phyloP scores from a whole-genome alignment of 2,888 invertebrate genomes.

The Xylophagus ater region DNA sequence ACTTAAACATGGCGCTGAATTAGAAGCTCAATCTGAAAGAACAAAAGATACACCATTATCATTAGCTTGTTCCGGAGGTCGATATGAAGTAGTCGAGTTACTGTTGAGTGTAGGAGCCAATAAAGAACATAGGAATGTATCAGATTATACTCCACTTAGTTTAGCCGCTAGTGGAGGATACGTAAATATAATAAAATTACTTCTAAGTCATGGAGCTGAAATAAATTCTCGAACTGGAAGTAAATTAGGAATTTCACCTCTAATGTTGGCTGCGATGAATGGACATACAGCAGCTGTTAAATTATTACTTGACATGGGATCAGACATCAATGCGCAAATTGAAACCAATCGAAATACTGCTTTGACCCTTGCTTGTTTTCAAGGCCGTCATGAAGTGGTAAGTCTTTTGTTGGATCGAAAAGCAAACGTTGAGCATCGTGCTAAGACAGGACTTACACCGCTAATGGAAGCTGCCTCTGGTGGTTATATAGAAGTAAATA shows the following conservation, averaged over 20 bases:
- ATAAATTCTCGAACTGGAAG: conserved; percentile 96
- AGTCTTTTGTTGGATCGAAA: conserved; percentile 89
- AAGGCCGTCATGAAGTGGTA: conserved; percentile 97
- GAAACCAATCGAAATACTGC: conserved; percentile 99
- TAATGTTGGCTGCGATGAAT: conserved; percentile 99
- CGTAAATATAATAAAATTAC: conserved; percentile 91
- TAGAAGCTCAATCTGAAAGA: conserved; percentile 97
- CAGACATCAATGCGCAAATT: conserved; percentile 98
- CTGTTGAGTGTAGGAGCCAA: conserved; percentile 82
- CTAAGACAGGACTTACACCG: conserved; percentile 97
- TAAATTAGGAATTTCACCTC: conserved; percentile 94
- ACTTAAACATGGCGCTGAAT: conserved; percentile 87
- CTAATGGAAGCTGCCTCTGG: conserved; percentile 99
- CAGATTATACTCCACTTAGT: conserved; percentile 98
- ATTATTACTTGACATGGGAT: conserved; percentile 90
- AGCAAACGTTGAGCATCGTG: conserved; percentile 97
- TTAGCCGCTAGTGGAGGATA: conserved; percentile 97
- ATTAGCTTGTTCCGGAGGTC: conserved; percentile 92
- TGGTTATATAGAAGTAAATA: conserved; percentile 78
- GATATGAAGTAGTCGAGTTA: conserved; percentile 91
- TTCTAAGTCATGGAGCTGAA: conserved; percentile 90
- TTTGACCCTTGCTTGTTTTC: conserved; percentile 95
- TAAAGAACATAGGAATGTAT: conserved; percentile 96
- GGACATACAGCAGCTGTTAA: conserved; percentile 93
- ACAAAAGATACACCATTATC: conserved; percentile 98